Conservation (phyloP, 2,888 invertebrate genomes). For the Tolmerus cingulatus region DNA sequence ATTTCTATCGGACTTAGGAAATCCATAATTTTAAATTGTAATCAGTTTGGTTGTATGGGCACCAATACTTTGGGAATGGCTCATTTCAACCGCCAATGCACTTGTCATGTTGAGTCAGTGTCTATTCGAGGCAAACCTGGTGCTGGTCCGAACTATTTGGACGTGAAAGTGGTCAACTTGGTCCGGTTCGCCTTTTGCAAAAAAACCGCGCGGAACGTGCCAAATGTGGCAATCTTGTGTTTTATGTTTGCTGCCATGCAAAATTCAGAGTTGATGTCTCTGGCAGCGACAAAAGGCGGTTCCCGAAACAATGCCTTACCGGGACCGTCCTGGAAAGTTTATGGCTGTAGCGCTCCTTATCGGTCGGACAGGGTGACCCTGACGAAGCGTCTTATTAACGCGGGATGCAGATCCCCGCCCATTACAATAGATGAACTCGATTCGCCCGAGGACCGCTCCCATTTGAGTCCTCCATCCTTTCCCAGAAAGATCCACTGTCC, state of each 20-base stretch:
- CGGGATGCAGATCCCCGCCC: slow-evolving; percentile 29
- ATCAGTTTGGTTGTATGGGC: not conserved
- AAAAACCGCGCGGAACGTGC: not conserved
- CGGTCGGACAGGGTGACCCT: slow-evolving; percentile 18
- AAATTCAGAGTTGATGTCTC: not conserved
- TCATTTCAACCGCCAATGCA: not conserved
- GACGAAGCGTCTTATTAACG: slow-evolving; percentile 31
- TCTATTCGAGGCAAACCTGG: not conserved
- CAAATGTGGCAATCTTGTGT: not conserved
- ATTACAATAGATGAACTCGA: slow-evolving; percentile 30
- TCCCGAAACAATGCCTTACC: not conserved
- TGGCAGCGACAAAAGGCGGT: not conserved
- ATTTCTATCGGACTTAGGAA: too few species aligned
- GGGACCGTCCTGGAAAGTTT: not conserved
- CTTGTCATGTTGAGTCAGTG: not conserved
- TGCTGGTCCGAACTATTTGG: not conserved
- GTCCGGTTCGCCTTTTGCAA: not conserved
- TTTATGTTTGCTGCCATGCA: not conserved
- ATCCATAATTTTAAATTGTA: not conserved
- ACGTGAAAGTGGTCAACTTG: too few species aligned
- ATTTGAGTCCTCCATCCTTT: not conserved
- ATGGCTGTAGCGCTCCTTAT: slow-evolving; percentile 9
- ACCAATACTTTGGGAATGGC: too few species aligned
- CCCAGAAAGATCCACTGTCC: slow-evolving; percentile 9
- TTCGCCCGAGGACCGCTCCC: not conserved